Base-by-base conservation (phyloP, 2,888 invertebrate genomes). In the Nephrotoma appendiculata region DNA sequence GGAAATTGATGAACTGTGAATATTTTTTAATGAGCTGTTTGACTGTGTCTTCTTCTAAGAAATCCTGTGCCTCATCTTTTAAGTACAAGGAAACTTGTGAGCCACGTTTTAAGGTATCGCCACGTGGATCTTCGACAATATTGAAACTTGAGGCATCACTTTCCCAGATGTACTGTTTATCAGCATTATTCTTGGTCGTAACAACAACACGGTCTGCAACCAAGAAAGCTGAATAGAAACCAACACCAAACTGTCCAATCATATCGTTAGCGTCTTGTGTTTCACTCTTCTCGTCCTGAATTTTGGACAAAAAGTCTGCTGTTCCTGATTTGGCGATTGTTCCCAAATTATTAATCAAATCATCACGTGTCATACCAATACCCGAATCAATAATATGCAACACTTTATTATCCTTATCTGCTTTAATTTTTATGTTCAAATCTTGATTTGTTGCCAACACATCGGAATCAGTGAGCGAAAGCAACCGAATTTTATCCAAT, bases 171-270 rank as follows among this genome's bases (percentile, higher is more conserved):
- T 98, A 96, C 92, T 99, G 99, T 88, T 94, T 94, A 91, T 98
- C 98, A 89, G 96, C 96, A 91, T 98, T 98, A 92, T 98, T 95
- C 92, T 99, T 99, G 11, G 98, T 96, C 1, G 97, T 97, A 1
- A 99, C 99, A 86, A 98, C 95, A 85, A 99, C 99, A 89, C 95
- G 95, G 92, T 99, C 98, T 43, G 99, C 98, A 87, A 99, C 99
- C 91, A 98, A 94, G 93, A 99, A 99, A 2, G 98, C 96, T 0
- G 99, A 99, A 92, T 99, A 99, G 93, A 99, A 99, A 87, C 99
- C 99, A 88, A 99, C 99, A 91, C 99, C 99, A 93, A 99, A 99
- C 92, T 99, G 98, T 5, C 99, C 99, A 92, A 99, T 99, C 95
- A 99, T 96, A 92, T 99, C 99, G 91, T 96, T 98, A 92, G 97